A percentile compares a stretch with the other conserved stretches of the same genome.
phyloP scores from a whole-genome alignment of 2,888 invertebrate species.

The Leptinotarsa rubiginosa region DNA sequence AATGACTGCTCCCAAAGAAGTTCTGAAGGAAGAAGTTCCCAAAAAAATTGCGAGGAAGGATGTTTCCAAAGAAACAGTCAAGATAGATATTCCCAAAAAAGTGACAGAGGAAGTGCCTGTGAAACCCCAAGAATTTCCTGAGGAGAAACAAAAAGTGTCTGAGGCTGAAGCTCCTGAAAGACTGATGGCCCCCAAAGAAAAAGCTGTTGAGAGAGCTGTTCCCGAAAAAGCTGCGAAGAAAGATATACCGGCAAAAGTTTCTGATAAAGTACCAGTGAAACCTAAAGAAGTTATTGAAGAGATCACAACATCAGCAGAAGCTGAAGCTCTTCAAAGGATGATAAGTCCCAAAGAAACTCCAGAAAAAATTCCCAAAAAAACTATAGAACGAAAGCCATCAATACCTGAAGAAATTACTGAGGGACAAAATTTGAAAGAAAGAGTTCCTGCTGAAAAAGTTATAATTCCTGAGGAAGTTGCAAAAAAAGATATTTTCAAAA shows the following conservation, averaged over 20 bases:
- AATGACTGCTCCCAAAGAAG: conserved; percentile 1
- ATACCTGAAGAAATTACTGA: not conserved
- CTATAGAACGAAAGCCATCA: not conserved
- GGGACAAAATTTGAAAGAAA: not conserved
- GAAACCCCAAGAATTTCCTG: not conserved
- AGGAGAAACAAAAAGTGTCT: not conserved
- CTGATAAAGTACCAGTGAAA: not conserved
- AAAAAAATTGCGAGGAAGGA: too few species aligned
- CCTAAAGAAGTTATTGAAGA: not conserved
- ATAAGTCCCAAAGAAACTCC: not conserved
- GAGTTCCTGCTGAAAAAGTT: not conserved
- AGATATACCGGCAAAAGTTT: not conserved
- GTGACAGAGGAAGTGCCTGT: not conserved
- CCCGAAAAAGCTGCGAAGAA: not conserved
- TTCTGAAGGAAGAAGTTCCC: not conserved
- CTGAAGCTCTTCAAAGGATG: not conserved
- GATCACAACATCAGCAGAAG: not conserved
- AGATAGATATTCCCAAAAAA: not conserved
- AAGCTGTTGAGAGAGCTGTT: not conserved
- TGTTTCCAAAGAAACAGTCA: not conserved
- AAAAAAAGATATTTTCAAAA: not conserved
- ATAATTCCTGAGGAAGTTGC: not conserved
- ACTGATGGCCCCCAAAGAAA: not conserved
- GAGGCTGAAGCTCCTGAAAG: not conserved
- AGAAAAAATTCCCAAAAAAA: not conserved